A percentile compares a stretch with the other conserved stretches of the same genome.
phyloP scores from a whole-genome alignment of 2,113 vertebrate genomes.

The Aramus guarauna region DNA sequence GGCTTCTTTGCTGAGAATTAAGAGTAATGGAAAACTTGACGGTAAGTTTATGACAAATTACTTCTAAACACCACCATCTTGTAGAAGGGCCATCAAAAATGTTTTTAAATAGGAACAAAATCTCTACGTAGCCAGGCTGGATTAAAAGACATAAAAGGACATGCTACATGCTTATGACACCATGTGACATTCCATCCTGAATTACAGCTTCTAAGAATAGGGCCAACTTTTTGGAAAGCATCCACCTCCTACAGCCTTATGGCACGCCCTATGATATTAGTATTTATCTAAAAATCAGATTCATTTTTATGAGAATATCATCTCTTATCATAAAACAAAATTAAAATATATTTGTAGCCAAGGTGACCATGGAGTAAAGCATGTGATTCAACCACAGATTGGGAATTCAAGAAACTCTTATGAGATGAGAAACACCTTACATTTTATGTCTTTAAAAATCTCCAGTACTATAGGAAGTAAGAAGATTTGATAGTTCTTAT shows the following conservation, averaged over 20 bases:
- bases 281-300: background rate
- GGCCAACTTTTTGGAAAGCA: background rate
- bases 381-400: background rate
- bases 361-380: background rate
- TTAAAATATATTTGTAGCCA: background rate
- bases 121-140: background rate
- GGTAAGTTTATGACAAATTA: background rate
- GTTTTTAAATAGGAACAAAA: background rate
- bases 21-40: background rate
- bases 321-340: background rate
- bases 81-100: background rate
- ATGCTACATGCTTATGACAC: background rate
- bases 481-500: background rate
- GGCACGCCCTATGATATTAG: background rate
- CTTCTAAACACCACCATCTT: background rate
- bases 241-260: background rate
- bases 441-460: background rate
- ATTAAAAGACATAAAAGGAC: constrained; percentile 12
- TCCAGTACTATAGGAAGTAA: background rate
- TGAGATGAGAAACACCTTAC: background rate
- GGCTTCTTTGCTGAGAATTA: background rate
- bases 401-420: background rate
- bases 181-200: background rate
- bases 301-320: background rate
- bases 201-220: constrained; percentile 3